Base-by-base conservation (phyloP, 53 echinoderm and acorn worm genomes). In the Echinometra lucunter region DNA sequence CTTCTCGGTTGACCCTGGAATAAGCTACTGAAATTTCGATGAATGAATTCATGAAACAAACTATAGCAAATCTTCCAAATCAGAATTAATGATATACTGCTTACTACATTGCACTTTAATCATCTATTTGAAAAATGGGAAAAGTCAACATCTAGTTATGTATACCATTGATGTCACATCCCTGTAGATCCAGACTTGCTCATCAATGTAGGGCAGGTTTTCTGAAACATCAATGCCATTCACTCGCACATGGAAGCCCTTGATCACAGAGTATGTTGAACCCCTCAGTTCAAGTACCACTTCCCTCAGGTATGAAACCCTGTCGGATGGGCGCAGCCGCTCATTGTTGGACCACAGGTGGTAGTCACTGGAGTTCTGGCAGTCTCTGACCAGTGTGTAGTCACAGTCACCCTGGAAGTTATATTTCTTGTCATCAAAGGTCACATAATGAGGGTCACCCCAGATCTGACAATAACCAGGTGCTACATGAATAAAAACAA, bases 381-480 rank as follows among this genome's bases (percentile, higher is more conserved):
- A 82, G 44, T 82, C 82, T 82, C 82, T 44, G 44, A 82, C 66
- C 35, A 91, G 67, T 40, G 94, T 95, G 92, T 96, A 96, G 90
- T 94, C 92, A 67, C 96, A 96, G 25, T 94, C 95, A 13, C 96
- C 96, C 83, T 96, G 95, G 92, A 95, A 96, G 94, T 94, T 66
- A 47, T 95, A 96, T 57, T 88, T 82, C 23, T 47, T 45, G 16
- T 92, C 87, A 37, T 96, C 96, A 37, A 95, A 96, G 72, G 96
- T 96, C 72, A 91, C 53, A 74, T 95, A 96, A 66, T 96, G 96
- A 17, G 95, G 94, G 23, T 94, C 95, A 9, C 95, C 95, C 96
- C 96, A 96, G 72, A 94, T 82, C 82, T 93, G 93, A 23, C 93
- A 93, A 44, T n/a, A 23, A 40, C 95, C 95, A 66, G 93, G 95